A percentile compares a stretch with the other conserved stretches of the same genome.
These are phyloP conservation scores for Teleiodes luculella DNA, from an alignment of 2,888 invertebrate genomes.

Conservation along the genomic window DNA sequence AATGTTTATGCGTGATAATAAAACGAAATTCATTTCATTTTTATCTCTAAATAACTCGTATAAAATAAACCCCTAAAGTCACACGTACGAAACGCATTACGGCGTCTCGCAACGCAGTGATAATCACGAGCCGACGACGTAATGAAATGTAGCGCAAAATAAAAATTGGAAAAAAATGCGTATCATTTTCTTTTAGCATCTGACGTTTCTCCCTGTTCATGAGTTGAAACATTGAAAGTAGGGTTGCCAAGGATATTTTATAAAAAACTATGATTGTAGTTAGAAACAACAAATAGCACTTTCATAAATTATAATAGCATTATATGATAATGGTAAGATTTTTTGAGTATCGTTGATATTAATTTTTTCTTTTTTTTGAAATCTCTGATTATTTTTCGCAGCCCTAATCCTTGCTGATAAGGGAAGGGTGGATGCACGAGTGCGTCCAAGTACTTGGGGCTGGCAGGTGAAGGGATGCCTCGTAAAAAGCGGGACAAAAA, in stretches of 20 bases:
- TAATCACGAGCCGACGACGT: conserved; percentile 1
- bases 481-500: not conserved
- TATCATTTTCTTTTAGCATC: conserved; percentile 46
- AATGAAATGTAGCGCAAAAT: conserved; percentile 19
- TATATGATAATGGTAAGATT: no score
- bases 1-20: not conserved
- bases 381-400: no score
- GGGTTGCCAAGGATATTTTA: no score
- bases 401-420: no score
- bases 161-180: conserved; percentile 34
- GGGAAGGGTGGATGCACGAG: conserved; percentile 74
- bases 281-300: no score
- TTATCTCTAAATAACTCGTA: not conserved
- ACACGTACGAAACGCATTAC: conserved; percentile 4
- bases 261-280: no score
- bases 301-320: no score
- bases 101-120: not conserved
- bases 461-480: conserved; percentile 24
- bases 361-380: no score
- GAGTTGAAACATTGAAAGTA: conserved; percentile 59
- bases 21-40: not conserved
- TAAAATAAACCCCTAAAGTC: not conserved
- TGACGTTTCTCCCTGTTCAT: conserved; percentile 52
- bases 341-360: no score
- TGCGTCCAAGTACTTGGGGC: conserved; percentile 69